phyloP scores from a whole-genome alignment of 2,797 vertebrate genomes.

The Pseudochaenichthys georgianus region DNA sequence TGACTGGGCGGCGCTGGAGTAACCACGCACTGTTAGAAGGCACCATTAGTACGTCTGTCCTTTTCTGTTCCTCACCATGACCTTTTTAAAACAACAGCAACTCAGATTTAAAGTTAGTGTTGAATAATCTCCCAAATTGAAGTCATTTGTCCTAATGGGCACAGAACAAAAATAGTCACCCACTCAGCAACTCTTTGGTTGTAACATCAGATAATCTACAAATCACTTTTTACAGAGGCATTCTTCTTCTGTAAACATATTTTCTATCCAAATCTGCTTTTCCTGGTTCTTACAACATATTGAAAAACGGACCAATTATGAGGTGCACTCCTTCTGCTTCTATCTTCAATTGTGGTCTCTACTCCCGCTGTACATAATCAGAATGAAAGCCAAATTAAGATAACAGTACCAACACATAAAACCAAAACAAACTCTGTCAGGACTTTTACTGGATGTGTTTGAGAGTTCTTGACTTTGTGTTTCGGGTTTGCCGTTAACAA shows the following conservation, averaged over 20 bases:
- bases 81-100: constrained; percentile 21
- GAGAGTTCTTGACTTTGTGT: neutral
- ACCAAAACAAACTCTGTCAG: too few relatives aligned
- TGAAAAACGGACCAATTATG: neutral
- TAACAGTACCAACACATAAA: neutral
- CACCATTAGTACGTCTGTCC: neutral
- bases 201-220: constrained; percentile 7
- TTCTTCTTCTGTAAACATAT: constrained; percentile 4
- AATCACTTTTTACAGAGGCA: neutral
- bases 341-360: too few relatives aligned
- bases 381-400: too few relatives aligned
- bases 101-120: neutral
- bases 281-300: neutral
- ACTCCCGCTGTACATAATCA: too few relatives aligned
- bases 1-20: neutral
- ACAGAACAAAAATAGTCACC: constrained; percentile 9
- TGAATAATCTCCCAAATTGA: constrained; percentile 17
- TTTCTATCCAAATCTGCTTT: neutral
- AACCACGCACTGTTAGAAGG: constrained; percentile 17
- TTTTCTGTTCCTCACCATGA: constrained; percentile 14
- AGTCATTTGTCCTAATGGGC: neutral
- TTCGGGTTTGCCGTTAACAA: too few relatives aligned
- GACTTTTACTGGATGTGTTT: neutral
- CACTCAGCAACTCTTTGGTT: constrained; percentile 13
- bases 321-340: neutral